Percentiles rank a stretch among this genome's conserved stretches.
Evolutionary conservation across 2,888 invertebrate genomes (phyloP).

Genomic region (Lithosia quadra): DNA sequence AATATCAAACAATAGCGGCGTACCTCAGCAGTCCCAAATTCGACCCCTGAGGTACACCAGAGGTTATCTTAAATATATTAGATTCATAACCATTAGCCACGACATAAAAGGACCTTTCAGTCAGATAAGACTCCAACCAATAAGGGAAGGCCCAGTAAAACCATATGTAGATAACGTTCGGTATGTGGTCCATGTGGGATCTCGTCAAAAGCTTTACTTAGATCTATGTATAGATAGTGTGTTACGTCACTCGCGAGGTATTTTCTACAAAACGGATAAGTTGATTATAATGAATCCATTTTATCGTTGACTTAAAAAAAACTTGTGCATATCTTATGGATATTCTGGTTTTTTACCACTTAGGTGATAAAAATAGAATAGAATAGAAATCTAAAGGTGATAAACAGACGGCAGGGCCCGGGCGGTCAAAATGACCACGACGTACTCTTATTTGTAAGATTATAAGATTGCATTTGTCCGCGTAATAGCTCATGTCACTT

Average conservation of each 20-base stretch:
- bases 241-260: background rate
- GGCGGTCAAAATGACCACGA: too few relatives aligned
- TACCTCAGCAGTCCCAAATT: background rate
- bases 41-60: background rate
- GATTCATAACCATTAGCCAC: background rate
- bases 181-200: background rate
- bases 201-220: background rate
- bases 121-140: slow-evolving; percentile 1
- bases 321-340: too few relatives aligned
- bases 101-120: background rate
- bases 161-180: background rate
- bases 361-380: too few relatives aligned
- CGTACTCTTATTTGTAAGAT: too few relatives aligned
- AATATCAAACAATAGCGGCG: background rate
- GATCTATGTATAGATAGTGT: background rate
- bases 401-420: too few relatives aligned
- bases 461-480: too few relatives aligned
- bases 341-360: too few relatives aligned
- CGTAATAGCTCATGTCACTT: too few relatives aligned
- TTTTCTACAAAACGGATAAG: background rate
- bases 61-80: background rate
- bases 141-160: background rate
- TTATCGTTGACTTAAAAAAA: background rate
- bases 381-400: too few relatives aligned
- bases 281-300: background rate